Conservation (phyloP, 2,888 invertebrate genomes). For the Caenorhabditis imperialis region DNA sequence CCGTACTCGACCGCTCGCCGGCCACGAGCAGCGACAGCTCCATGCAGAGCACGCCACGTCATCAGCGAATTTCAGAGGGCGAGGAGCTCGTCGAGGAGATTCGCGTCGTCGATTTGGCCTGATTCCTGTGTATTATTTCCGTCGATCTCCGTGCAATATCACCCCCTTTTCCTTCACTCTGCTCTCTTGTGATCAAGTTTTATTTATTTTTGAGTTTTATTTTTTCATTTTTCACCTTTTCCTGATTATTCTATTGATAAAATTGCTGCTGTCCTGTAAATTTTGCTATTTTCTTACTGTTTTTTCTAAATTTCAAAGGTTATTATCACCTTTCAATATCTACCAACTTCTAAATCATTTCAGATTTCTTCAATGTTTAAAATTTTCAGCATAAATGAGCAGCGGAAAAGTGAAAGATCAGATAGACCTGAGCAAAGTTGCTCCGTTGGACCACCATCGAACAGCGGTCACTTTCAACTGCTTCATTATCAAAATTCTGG, state of each 20-base stretch:
- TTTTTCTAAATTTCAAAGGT: neutral
- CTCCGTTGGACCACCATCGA: slow-evolving; percentile 52
- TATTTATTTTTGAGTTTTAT: neutral
- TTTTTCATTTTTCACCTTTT: too few relatives aligned
- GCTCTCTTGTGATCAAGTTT: slow-evolving; percentile 26
- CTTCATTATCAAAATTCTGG: slow-evolving; percentile 48
- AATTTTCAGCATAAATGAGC: slow-evolving; percentile 5
- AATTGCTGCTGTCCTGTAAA: neutral
- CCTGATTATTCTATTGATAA: too few relatives aligned
- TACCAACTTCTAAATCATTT: neutral
- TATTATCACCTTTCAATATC: neutral
- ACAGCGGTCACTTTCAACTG: slow-evolving; percentile 62
- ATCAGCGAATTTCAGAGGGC: neutral
- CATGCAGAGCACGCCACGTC: slow-evolving; percentile 55
- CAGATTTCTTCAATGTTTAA: neutral
- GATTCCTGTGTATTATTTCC: slow-evolving; percentile 15
- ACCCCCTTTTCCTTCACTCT: neutral
- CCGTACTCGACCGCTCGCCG: slow-evolving; percentile 53
- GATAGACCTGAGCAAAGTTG: slow-evolving; percentile 35
- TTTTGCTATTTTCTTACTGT: neutral
- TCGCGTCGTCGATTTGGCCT: slow-evolving; percentile 49
- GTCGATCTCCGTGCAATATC: slow-evolving; percentile 27
- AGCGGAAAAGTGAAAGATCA: neutral
- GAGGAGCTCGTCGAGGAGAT: slow-evolving; percentile 59
- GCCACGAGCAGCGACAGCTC: slow-evolving; percentile 56